Conservation (phyloP, 2,888 invertebrate species). For the Eledona agricola region DNA sequence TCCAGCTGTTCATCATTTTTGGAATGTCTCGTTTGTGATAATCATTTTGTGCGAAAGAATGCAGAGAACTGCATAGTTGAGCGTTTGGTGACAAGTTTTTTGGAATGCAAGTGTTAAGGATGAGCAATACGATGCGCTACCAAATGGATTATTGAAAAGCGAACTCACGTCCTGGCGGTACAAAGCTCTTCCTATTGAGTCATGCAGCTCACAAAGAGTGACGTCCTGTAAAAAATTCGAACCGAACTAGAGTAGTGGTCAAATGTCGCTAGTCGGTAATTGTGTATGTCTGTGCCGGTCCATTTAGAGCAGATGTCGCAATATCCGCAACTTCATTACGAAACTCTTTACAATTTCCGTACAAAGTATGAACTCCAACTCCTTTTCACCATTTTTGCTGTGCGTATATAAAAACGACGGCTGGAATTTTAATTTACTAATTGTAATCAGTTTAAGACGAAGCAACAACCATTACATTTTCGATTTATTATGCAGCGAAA, state of each 20-base stretch:
- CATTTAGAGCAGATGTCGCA: constrained; percentile 50
- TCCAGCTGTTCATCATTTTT: constrained; percentile 23
- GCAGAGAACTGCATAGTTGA: constrained; percentile 13
- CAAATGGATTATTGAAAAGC: constrained; percentile 17
- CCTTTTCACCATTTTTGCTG: constrained; percentile 24
- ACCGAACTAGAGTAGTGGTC: constrained; percentile 36
- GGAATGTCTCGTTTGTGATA: constrained; percentile 22
- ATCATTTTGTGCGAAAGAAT: constrained; percentile 12
- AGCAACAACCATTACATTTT: too few species aligned
- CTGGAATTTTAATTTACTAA: constrained; percentile 26
- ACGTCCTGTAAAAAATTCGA: constrained; percentile 38
- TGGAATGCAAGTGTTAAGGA: constrained; percentile 14
- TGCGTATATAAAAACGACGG: constrained; percentile 25
- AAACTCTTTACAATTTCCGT: constrained; percentile 47
- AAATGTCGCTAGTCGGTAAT: constrained; percentile 41
- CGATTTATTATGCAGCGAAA: too few species aligned
- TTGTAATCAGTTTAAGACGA: too few species aligned
- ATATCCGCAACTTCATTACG: constrained; percentile 51
- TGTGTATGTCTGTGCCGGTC: constrained; percentile 48
- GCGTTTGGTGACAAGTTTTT: constrained; percentile 1
- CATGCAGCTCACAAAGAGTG: constrained; percentile 38
- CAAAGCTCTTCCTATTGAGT: constrained; percentile 33
- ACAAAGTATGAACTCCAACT: constrained; percentile 41
- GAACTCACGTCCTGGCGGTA: constrained; percentile 29
- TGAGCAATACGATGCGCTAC: constrained; percentile 11